phyloP scores from a whole-genome alignment of 2,113 vertebrate species.

The Alligator sinensis region DNA sequence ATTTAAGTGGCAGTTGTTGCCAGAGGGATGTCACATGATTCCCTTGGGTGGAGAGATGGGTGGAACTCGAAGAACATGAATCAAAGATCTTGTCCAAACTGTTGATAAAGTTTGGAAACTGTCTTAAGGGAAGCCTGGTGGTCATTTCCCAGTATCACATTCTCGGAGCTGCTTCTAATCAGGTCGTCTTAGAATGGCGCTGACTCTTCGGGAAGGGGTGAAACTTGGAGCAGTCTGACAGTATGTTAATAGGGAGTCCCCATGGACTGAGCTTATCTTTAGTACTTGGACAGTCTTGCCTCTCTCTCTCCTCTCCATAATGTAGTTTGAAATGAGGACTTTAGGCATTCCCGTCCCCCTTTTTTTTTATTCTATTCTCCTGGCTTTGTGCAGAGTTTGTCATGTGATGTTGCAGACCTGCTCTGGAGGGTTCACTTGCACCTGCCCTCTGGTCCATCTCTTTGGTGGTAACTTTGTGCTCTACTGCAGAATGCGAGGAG shows the following conservation, averaged over 20 bases:
- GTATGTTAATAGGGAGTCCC: background rate
- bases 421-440: rapidly evolving
- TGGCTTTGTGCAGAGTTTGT: rapidly evolving
- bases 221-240: rapidly evolving
- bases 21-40: background rate
- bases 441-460: background rate
- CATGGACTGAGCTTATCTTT: background rate
- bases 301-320: background rate
- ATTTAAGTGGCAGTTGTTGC: background rate
- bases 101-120: background rate
- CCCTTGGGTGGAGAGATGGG: background rate
- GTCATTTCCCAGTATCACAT: background rate
- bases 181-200: rapidly evolving
- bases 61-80: background rate
- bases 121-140: background rate
- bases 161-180: no score
- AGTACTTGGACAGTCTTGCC: background rate
- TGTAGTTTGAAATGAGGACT: background rate
- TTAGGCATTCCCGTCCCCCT: background rate
- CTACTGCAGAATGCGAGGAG: slow-evolving; percentile 73
- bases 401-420: rapidly evolving
- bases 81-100: background rate
- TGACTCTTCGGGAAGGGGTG: background rate
- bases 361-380: background rate
- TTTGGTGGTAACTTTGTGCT: background rate